phyloP scores from a whole-genome alignment of 2,888 invertebrate genomes.

The Dasysyrphus tricinctus region DNA sequence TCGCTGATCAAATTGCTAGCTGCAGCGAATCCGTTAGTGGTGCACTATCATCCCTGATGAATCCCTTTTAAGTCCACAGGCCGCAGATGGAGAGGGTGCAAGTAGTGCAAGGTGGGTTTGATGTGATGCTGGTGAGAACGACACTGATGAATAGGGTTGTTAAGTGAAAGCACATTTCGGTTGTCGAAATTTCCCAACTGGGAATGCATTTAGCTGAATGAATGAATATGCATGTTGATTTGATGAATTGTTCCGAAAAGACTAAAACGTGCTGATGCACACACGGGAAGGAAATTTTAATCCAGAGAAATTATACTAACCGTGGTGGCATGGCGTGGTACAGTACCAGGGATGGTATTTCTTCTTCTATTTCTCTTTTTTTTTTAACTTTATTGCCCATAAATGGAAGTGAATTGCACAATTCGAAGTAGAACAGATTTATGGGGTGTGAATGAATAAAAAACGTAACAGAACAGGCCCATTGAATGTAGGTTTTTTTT shows the following conservation, averaged over 20 bases:
- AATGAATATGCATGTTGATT: slow-evolving; percentile 72
- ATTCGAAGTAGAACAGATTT: slow-evolving; percentile 60
- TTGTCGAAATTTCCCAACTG: slow-evolving; percentile 65
- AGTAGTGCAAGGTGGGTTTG: background rate
- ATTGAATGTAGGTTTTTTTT: slow-evolving; percentile 14
- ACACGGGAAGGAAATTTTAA: slow-evolving; percentile 37
- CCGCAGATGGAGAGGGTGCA: background rate
- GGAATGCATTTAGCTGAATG: slow-evolving; percentile 58
- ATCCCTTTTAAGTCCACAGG: background rate
- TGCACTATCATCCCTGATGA: slow-evolving; percentile 7
- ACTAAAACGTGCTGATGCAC: slow-evolving; percentile 54
- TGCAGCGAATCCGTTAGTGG: slow-evolving; percentile 9
- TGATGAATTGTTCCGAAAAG: slow-evolving; percentile 58
- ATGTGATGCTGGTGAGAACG: slow-evolving; percentile 7
- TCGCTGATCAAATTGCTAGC: slow-evolving; percentile 44
- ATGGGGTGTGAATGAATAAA: slow-evolving; percentile 61
- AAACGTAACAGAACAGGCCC: background rate
- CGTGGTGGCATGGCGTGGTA: slow-evolving; percentile 3
- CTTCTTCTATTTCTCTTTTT: background rate
- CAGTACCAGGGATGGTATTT: background rate
- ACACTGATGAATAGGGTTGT: slow-evolving; percentile 72
- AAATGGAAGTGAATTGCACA: slow-evolving; percentile 61
- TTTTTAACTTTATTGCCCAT: slow-evolving; percentile 58
- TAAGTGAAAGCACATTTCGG: slow-evolving; percentile 71
- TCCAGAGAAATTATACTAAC: slow-evolving; percentile 32